Evolutionary conservation across 1,140 invertebrate genomes (phyloP).

Genomic region (Bombus cullumanus): DNA sequence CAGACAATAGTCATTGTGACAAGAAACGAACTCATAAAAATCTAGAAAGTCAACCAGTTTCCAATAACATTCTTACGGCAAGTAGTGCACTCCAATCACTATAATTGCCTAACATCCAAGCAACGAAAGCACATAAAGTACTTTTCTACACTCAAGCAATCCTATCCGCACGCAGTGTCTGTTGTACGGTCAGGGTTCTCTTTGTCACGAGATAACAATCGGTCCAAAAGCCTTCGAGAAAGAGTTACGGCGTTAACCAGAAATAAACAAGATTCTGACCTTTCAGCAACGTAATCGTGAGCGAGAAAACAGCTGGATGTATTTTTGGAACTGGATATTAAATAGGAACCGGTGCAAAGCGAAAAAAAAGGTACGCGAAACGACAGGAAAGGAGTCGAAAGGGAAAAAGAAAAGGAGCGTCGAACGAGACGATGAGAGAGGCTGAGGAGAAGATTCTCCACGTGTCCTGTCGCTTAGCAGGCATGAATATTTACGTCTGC

Average conservation of each 20-base stretch:
- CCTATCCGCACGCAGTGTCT: neutral
- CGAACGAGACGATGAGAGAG: neutral
- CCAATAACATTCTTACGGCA: neutral
- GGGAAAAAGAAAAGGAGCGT: neutral
- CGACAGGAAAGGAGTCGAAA: neutral
- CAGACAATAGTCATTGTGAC: neutral
- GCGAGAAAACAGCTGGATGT: neutral
- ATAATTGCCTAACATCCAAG: neutral
- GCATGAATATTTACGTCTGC: conserved; percentile 67
- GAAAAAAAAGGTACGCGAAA: neutral
- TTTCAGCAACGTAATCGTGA: conserved; percentile 1
- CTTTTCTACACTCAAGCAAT: neutral
- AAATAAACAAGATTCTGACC: conserved; percentile 8
- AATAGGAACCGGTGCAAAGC: neutral
- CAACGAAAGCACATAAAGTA: neutral
- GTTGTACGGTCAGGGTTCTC: neutral
- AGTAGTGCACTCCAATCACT: neutral
- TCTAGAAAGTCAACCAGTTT: neutral
- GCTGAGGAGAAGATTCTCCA: conserved; percentile 28
- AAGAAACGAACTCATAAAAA: neutral
- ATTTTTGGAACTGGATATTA: conserved; percentile 6
- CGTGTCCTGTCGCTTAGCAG: conserved; percentile 53
- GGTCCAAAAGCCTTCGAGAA: neutral
- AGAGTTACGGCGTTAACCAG: conserved; percentile 15
- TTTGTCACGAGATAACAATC: conserved; percentile 4